Conservation (phyloP, 2,113 vertebrate genomes). For the Spea bombifrons region DNA sequence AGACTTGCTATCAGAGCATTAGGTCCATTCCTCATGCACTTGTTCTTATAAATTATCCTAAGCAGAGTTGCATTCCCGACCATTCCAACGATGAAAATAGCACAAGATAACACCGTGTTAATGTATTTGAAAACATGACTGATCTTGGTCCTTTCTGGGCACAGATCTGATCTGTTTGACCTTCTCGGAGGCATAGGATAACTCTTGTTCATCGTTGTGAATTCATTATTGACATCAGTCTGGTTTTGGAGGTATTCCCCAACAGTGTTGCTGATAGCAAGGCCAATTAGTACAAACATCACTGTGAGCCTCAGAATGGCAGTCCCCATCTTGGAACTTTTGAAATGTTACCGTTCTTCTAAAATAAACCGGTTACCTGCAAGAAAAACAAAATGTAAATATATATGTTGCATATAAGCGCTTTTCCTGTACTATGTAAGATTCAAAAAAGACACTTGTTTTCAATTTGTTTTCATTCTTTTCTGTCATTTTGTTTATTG, state of each 20-base stretch:
- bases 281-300: constrained; percentile 58
- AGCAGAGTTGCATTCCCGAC: constrained; percentile 92
- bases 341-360: neutral
- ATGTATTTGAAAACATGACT: constrained; percentile 84
- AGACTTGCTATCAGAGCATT: constrained; percentile 95
- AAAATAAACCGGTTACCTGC: constrained; percentile 12
- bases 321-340: constrained; percentile 57
- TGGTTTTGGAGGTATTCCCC: constrained; percentile 59
- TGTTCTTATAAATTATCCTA: constrained; percentile 97
- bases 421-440: too few species aligned
- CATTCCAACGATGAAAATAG: constrained; percentile 91
- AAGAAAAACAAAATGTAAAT: constrained; percentile 5
- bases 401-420: too few species aligned
- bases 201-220: constrained; percentile 57
- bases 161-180: constrained; percentile 54
- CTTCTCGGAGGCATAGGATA: constrained; percentile 51
- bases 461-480: too few species aligned
- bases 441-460: too few species aligned
- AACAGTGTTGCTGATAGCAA: constrained; percentile 57
- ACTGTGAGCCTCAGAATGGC: constrained; percentile 59
- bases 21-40: constrained; percentile 97
- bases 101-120: constrained; percentile 85
- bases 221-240: constrained; percentile 50
- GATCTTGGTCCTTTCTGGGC: constrained; percentile 66
- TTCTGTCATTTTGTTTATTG: too few species aligned